These are phyloP conservation scores for Urocyon cinereoargenteus DNA, from an alignment of 2,797 vertebrate species.

Conservation along the genomic window DNA sequence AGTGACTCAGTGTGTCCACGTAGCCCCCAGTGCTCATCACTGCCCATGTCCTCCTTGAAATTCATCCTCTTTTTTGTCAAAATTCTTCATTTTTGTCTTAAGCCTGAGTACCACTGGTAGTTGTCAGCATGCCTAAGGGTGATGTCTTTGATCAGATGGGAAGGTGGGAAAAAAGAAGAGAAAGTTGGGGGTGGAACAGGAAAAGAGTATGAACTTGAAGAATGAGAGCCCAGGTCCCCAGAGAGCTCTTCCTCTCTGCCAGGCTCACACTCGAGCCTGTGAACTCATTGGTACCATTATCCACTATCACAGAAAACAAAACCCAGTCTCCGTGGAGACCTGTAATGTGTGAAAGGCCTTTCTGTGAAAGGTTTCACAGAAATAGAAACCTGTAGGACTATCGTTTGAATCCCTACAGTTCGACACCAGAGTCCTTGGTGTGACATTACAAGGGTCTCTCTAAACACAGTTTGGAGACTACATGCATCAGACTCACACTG, in stretches of 20 bases:
- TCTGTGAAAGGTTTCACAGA: too few species aligned
- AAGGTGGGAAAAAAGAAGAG: neutral
- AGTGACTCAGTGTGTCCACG: too few species aligned
- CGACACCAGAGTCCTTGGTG: neutral
- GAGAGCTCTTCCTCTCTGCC: neutral
- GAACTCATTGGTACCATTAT: too few species aligned
- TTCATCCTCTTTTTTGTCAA: neutral
- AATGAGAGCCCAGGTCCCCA: neutral
- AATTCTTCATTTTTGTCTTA: neutral
- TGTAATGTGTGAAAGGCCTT: neutral
- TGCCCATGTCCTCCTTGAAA: neutral
- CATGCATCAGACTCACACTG: neutral
- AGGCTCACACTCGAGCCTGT: neutral
- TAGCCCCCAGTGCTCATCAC: too few species aligned
- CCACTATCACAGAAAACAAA: neutral
- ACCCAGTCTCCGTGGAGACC: neutral
- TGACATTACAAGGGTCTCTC: neutral
- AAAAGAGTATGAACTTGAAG: neutral
- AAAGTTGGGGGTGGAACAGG: neutral
- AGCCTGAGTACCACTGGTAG: neutral
- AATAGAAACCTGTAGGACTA: neutral
- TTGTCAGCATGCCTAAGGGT: neutral
- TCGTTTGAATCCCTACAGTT: neutral
- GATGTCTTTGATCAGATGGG: neutral
- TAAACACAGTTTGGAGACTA: neutral